Evolutionary conservation across 2,113 vertebrate species (phyloP).

Genomic region (Tetraodon nigroviridis): DNA sequence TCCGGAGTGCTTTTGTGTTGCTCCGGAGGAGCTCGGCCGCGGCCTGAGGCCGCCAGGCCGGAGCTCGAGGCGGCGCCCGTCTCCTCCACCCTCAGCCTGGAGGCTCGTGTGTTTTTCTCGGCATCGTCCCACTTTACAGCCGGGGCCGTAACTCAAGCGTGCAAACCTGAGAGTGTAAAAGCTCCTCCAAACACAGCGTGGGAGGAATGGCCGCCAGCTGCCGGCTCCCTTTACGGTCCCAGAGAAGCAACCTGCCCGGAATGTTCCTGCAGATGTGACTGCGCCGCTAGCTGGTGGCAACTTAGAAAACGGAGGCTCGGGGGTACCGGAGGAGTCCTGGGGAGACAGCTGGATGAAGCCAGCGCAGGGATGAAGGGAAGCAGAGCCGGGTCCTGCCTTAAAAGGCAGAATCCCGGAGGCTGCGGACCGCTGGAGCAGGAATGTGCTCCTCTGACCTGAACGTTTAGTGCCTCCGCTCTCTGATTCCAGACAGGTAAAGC

Average conservation of each 20-base stretch:
- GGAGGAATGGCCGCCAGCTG: constrained; percentile 58
- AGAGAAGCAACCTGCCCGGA: constrained; percentile 49
- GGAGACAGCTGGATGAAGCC: constrained; percentile 36
- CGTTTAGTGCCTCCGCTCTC: constrained; percentile 9
- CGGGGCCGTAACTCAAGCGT: constrained; percentile 38
- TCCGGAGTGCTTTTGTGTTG: constrained; percentile 22
- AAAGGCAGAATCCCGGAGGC: constrained; percentile 66
- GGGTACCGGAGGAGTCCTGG: constrained; percentile 39
- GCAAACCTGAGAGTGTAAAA: constrained; percentile 52
- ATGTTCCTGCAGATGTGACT: constrained; percentile 61
- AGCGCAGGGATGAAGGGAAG: constrained; percentile 37
- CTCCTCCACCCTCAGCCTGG: constrained; percentile 5
- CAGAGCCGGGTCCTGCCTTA: constrained; percentile 68
- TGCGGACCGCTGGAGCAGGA: constrained; percentile 40
- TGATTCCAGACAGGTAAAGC: constrained; percentile 14
- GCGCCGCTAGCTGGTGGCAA: constrained; percentile 62
- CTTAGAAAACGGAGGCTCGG: constrained; percentile 52
- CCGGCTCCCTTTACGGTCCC: constrained; percentile 35
- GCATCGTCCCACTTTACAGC: constrained; percentile 37
- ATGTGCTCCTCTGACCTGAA: constrained; percentile 49
- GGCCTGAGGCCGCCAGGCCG: too few relatives aligned
- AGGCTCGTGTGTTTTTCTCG: constrained; percentile 3
- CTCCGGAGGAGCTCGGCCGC: too few relatives aligned
- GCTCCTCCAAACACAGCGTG: constrained; percentile 59
- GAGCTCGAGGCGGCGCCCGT: too few relatives aligned